Evolutionary conservation across 2,113 vertebrate genomes (phyloP).

Genomic region (Eulemur rufifrons): DNA sequence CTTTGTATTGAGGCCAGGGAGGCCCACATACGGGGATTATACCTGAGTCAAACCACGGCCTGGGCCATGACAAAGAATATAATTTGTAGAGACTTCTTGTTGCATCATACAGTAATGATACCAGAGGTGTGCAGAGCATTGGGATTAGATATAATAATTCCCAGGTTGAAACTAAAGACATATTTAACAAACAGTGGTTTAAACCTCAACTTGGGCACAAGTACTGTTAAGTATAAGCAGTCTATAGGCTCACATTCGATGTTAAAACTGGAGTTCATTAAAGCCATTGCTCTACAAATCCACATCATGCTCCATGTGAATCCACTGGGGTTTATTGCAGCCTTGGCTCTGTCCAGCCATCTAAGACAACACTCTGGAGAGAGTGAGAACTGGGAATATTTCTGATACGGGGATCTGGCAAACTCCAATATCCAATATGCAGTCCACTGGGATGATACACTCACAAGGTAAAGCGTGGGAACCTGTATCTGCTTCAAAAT

Average conservation of each 20-base stretch:
- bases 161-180: neutral
- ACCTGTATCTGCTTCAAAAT: neutral
- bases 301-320: neutral
- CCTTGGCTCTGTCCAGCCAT: neutral
- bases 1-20: neutral
- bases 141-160: neutral
- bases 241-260: neutral
- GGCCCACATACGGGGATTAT: neutral
- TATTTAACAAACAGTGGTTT: neutral
- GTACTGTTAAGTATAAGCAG: neutral
- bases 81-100: neutral
- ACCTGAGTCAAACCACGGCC: neutral
- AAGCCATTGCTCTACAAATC: neutral
- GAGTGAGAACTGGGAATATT: neutral
- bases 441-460: neutral
- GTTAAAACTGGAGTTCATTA: neutral
- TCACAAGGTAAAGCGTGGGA: neutral
- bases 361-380: neutral
- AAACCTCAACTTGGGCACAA: neutral
- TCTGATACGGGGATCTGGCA: neutral
- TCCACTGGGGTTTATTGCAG: neutral
- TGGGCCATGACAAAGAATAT: neutral
- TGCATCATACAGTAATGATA: neutral
- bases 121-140: neutral
- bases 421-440: neutral